phyloP scores from a whole-genome alignment of 2,113 vertebrate genomes.

The Sander lucioperca region DNA sequence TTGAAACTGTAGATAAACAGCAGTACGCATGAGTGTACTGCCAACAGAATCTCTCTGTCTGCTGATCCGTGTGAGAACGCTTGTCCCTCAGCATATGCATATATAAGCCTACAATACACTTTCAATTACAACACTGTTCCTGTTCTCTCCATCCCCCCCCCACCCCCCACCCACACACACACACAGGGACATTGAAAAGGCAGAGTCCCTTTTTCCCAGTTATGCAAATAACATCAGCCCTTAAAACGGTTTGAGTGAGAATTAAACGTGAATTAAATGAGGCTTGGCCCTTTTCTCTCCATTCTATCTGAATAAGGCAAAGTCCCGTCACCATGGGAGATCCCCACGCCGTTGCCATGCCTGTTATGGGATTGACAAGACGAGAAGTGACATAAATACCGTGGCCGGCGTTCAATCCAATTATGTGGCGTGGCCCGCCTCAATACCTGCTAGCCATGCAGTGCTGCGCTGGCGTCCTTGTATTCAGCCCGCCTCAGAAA shows the following conservation, averaged over 20 bases:
- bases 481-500: constrained; percentile 90
- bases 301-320: constrained; percentile 87
- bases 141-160: constrained; percentile 56
- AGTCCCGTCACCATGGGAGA: constrained; percentile 85
- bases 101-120: constrained; percentile 81
- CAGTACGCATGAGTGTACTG: constrained; percentile 49
- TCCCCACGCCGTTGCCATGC: constrained; percentile 90
- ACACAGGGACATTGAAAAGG: constrained; percentile 80
- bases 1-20: constrained; percentile 48
- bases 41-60: constrained; percentile 70
- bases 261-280: constrained; percentile 99
- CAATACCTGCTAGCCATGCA: constrained; percentile 94
- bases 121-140: constrained; percentile 79
- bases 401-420: constrained; percentile 96
- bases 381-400: constrained; percentile 99
- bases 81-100: constrained; percentile 79
- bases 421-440: constrained; percentile 94
- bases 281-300: constrained; percentile 84
- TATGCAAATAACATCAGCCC: constrained; percentile 97
- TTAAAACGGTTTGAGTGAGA: constrained; percentile 92
- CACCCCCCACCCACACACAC: constrained; percentile 21
- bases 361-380: constrained; percentile 97
- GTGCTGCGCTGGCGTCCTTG: constrained; percentile 89
- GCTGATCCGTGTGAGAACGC: constrained; percentile 86
- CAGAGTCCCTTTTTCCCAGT: constrained; percentile 88